phyloP scores from a whole-genome alignment of 1,140 invertebrate genomes.

The Dreissena polymorpha region DNA sequence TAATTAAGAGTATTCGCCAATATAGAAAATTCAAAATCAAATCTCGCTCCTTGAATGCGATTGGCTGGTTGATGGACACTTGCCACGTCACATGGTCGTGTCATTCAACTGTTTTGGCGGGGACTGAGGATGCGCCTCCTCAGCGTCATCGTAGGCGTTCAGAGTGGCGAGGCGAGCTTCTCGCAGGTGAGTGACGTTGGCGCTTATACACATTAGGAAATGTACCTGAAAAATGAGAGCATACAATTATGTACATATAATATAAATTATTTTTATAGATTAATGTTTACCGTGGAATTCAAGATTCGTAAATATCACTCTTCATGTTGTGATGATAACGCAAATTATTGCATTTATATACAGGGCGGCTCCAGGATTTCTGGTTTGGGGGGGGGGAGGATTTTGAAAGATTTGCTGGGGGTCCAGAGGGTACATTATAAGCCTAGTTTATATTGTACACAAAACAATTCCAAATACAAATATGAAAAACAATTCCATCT shows the following conservation, averaged over 20 bases:
- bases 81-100: conserved; percentile 66
- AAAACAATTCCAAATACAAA: no score
- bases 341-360: no score
- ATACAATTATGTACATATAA: background rate
- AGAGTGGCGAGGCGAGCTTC: conserved; percentile 69
- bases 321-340: no score
- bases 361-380: no score
- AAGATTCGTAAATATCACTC: no score
- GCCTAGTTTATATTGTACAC: no score
- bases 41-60: conserved; percentile 8
- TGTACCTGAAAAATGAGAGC: conserved; percentile 60
- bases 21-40: conserved; percentile 2
- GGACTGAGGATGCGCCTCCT: conserved; percentile 54
- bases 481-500: no score
- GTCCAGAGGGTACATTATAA: no score
- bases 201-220: conserved; percentile 70
- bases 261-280: no score
- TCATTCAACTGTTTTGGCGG: conserved; percentile 67
- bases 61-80: background rate
- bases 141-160: conserved; percentile 67
- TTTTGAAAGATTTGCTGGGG: no score
- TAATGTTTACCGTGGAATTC: no score
- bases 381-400: no score
- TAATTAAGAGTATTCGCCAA: conserved; percentile 9
- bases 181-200: conserved; percentile 69